phyloP scores from a whole-genome alignment of 37 sponge, comb jelly and placozoan species.

The Amphimedon queenslandica region DNA sequence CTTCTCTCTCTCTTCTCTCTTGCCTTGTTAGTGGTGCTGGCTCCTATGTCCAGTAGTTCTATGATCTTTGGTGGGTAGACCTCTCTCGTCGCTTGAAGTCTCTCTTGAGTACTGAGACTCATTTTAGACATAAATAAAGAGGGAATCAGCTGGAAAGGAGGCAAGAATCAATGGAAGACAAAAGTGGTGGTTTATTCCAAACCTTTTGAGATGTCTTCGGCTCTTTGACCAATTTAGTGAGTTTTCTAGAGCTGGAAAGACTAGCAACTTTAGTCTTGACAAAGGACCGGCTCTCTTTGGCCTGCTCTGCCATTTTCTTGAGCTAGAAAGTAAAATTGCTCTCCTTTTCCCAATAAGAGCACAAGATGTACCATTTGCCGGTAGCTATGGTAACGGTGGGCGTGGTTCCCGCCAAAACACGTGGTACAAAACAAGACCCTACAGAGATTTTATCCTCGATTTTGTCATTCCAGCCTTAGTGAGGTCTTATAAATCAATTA shows the following conservation, averaged over 20 bases:
- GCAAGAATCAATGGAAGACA: neutral
- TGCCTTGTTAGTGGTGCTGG: slow-evolving; percentile 76
- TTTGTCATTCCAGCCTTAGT: too few species aligned
- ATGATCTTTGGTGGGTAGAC: slow-evolving; percentile 73
- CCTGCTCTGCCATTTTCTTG: too few species aligned
- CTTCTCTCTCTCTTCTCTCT: slow-evolving; percentile 6
- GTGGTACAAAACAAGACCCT: too few species aligned
- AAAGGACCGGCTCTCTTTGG: too few species aligned
- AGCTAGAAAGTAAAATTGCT: too few species aligned
- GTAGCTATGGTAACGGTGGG: too few species aligned
- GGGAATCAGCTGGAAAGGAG: slow-evolving; percentile 55
- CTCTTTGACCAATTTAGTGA: slow-evolving; percentile 39
- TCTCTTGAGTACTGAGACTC: slow-evolving; percentile 77
- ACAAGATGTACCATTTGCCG: too few species aligned
- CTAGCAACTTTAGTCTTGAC: too few species aligned
- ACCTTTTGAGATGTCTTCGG: slow-evolving; percentile 25
- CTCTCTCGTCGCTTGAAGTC: slow-evolving; percentile 39
- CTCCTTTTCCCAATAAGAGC: too few species aligned
- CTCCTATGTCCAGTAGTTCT: slow-evolving; percentile 86
- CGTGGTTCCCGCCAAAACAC: too few species aligned
- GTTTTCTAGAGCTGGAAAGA: neutral
- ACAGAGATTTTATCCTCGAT: too few species aligned
- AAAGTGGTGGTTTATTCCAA: neutral
- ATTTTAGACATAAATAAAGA: slow-evolving; percentile 75
- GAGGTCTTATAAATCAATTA: too few species aligned